Base-by-base conservation (phyloP, 1,140 invertebrate genomes). In the Arion vulgaris region DNA sequence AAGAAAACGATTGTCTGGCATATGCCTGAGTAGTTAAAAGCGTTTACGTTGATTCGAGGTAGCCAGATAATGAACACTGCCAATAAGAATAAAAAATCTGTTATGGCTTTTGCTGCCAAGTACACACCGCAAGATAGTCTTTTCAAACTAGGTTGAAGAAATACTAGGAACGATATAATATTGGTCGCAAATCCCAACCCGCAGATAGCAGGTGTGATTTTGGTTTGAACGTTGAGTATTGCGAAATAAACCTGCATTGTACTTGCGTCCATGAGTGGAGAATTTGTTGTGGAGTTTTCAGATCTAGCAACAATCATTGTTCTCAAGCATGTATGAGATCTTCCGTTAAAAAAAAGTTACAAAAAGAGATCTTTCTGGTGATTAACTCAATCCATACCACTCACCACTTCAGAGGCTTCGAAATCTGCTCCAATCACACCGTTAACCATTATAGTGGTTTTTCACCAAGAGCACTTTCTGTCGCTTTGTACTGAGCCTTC, bases 1-100 rank as follows among this genome's bases (percentile, higher is more conserved):
- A 87, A 36, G 72, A 88, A 91, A 36, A 90, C 78, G 13, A 87
- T 78, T 15, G 86, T 71, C 77, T 91, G 89, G 77, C 90, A 91
- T 26, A 86, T 81, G 17, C 86, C 89, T 17, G 83, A 34, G 9
- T 49, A 39, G 62, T 80, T 17, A 49, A 80, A 68, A 17, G 36
- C 32, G 4, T 49, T 11, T 5, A 80, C 36, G 17, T 80, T 9
- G 1, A 80, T 34, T 13, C 49, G n/a, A 32, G 39, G 41, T 23
- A 69, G 41, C 75, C 69, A 80, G 32, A 53, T 51, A 19, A 81
- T 32, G 51, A 82, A 68, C 1, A 62, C 36, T 11, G 69, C 39
- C 4, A 71, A 5, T 34, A 82, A 36, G 38, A 82, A 82, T 9
- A 75, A 11, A 26, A 74, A 74, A 45, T 82, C 72, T 28, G 51